Evolutionary conservation across 1,140 invertebrate species (phyloP), one percentile per base, ranked within the genome.

Genomic region (Eciton burchellii): DNA sequence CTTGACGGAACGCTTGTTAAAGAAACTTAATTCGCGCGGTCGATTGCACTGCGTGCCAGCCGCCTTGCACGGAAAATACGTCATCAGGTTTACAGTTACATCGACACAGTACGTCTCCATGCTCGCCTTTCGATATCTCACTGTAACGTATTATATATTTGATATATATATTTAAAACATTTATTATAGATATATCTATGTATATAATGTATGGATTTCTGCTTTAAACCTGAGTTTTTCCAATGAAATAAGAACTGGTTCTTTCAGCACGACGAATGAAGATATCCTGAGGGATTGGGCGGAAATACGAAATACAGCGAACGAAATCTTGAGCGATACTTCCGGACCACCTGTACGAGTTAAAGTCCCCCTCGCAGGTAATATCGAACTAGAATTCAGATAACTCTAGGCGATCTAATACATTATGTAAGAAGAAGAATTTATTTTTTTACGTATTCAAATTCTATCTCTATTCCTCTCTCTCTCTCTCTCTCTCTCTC

Each of bases 31-130:
- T 89, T 96, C 96, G 1, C 96, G 97, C 8, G 95, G 97, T 89
- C 95, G 95, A 81, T 97, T 99, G 3, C 98, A 99, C 92, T 97
- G 99, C 60, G 98, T 99, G 0, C 98, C 99, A 0, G 98, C 98
- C 0, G 97, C 97, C 70, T 95, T 99, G 63, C 98, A 98, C 90
- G 97, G 97, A 0, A 96, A 97, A 92, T 99, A 99, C 90, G 98
- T 99, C 19, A 99, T 99, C 77, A 94, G 97, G 81, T 97, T 97
- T 90, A 97, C 98, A 0, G 97, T 99, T 16, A 99, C 99, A 4
- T 99, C 98, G 9, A 96, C 97, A 52, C 96, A 95, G 93, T 94
- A 87, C 89, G 86, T 86, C 8, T 29, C 3, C 19, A 56, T 41
- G 11, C 35, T 54, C 70, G 56, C 56, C 54, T 73, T 63, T 62